Percentiles rank a stretch among this genome's conserved stretches.
Evolutionary conservation across 2,888 invertebrate genomes (phyloP).

Genomic region (Andrena bucephala): DNA sequence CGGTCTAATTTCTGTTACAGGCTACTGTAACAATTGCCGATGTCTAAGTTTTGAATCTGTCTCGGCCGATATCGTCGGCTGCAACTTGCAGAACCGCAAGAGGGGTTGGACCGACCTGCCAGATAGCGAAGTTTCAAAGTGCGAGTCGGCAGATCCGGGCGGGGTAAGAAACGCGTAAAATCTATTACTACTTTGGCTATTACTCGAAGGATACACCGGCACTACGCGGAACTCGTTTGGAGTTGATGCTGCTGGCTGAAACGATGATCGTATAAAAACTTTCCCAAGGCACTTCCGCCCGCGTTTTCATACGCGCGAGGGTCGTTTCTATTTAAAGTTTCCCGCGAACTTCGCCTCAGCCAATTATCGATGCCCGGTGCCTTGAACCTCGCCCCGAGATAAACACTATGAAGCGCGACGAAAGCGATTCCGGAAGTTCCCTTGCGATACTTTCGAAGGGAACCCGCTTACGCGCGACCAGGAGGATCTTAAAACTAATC

Average conservation of each 20-base stretch:
- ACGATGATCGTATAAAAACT: constrained; percentile 45
- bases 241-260: constrained; percentile 29
- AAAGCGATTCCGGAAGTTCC: neutral
- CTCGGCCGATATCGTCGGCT: neutral
- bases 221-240: constrained; percentile 18
- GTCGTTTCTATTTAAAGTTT: constrained; percentile 17
- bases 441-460: neutral
- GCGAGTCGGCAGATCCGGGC: neutral
- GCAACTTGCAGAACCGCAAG: too few relatives aligned
- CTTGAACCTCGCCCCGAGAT: neutral
- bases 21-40: neutral
- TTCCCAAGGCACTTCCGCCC: neutral
- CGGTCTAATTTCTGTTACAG: constrained; percentile 5
- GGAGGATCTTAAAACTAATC: constrained; percentile 19
- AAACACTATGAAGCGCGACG: neutral
- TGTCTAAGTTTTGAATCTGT: neutral
- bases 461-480: neutral
- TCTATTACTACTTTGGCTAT: constrained; percentile 18
- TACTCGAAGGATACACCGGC: neutral
- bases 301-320: constrained; percentile 11
- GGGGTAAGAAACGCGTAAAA: constrained; percentile 36
- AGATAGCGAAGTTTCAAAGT: neutral
- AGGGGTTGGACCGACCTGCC: neutral
- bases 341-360: constrained; percentile 18
- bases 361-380: constrained; percentile 29